phyloP scores from a whole-genome alignment of 1,140 invertebrate genomes.

The Drusus annulatus region DNA sequence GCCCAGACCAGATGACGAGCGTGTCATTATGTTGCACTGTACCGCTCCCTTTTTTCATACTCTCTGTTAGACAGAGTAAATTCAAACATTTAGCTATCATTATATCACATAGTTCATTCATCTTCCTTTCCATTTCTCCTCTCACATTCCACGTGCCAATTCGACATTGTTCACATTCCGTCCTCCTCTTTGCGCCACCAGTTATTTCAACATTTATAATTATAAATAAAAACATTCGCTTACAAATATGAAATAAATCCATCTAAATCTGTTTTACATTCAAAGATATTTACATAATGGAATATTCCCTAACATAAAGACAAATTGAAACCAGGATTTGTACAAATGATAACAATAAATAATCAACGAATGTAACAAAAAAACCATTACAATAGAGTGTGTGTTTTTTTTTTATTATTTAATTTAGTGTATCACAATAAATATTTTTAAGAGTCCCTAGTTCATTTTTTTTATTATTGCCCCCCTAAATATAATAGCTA shows the following conservation, averaged over 20 bases:
- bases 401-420: constrained; percentile 28
- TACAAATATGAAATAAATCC: background rate
- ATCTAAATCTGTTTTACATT: constrained; percentile 4
- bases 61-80: no score
- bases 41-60: no score
- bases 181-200: no score
- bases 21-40: no score
- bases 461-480: constrained; percentile 26
- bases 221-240: no score
- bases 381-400: constrained; percentile 32
- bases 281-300: constrained; percentile 20
- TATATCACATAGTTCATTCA: no score
- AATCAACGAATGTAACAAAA: constrained; percentile 47
- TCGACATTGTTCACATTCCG: no score
- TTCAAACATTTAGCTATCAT: no score
- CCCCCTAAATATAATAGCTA: constrained; percentile 3
- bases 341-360: constrained; percentile 49
- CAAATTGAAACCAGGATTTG: constrained; percentile 15
- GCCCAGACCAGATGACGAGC: no score
- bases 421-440: constrained; percentile 51
- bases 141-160: no score
- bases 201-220: background rate
- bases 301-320: constrained; percentile 2
- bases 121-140: no score
- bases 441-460: constrained; percentile 37